Evolutionary conservation across 2,888 invertebrate species (phyloP), one percentile per base, ranked within the genome.

Genomic region (Timandra comae): DNA sequence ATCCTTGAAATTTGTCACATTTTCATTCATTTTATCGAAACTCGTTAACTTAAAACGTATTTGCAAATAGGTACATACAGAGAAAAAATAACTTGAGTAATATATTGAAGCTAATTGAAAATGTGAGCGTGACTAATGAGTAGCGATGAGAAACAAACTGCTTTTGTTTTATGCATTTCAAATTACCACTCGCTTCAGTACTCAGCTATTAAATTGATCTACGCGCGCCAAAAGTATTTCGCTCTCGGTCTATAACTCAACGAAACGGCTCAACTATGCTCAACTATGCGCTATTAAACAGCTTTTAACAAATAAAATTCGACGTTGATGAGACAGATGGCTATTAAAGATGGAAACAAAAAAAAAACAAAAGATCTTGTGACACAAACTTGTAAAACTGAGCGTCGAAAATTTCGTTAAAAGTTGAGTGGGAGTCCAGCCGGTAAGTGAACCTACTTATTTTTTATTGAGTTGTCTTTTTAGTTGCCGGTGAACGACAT

Each of bases 221-320:
- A 16, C 16, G 16, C 28, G 12, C 24, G 26, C 33, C 30, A 32
- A 26, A 38, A 38, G 30, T 33, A 31, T 6, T 35, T 30, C n/a
- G 26, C 26, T 25, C 29, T 26, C 36, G 19, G 30, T 30, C 29
- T 36, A 29, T 31, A 38, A 40, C 35, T 44, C 33, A 35, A 41
- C 43, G 38, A 43, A 49, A 23, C 40, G 43, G 38, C 40, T 49
- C 42, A 43, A 38, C 36, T 37, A 44, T 47, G 38, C 40, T 49
- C 42, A 43, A 38, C 36, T 37, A 44, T 47, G 45, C 49, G 32
- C 42, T 50, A 61, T 61, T 53, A 47, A 56, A 57, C 52, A 38
- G 48, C 52, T 52, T 49, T 55, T 39, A 58, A 41, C 43, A 51
- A 55, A 50, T 43, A 46, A 54, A 52, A 52, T 54, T 56, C 43